Percentiles rank a stretch among this genome's conserved stretches.
These are phyloP conservation scores for Mastomys coucha DNA, from an alignment of 2,113 vertebrate species.

Conservation along the genomic window DNA sequence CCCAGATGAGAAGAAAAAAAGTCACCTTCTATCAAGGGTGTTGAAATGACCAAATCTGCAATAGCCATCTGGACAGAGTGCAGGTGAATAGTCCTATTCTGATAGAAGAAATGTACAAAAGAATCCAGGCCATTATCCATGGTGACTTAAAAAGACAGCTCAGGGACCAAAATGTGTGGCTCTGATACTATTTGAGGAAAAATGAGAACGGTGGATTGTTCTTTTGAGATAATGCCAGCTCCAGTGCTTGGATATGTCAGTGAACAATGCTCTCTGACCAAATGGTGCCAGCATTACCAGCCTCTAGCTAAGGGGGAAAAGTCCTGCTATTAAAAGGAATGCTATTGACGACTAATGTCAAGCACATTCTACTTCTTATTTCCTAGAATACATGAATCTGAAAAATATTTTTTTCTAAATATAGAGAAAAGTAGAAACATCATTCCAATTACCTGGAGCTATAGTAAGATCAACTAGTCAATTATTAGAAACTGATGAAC, in stretches of 20 bases:
- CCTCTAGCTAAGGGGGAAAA: background rate
- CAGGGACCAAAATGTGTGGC: background rate
- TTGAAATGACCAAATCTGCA: conserved; percentile 49
- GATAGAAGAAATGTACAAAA: conserved; percentile 23
- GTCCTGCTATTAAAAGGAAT: background rate
- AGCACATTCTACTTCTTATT: background rate
- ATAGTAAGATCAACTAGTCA: background rate
- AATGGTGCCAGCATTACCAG: background rate
- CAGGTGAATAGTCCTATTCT: conserved; percentile 57
- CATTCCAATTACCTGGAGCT: background rate
- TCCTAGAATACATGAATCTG: background rate
- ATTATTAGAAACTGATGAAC: background rate
- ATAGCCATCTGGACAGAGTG: conserved; percentile 41
- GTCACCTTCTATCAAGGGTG: background rate
- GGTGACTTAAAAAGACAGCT: conserved; percentile 54
- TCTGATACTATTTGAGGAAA: conserved; percentile 55
- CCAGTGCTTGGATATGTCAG: too few species aligned
- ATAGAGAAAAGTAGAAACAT: background rate
- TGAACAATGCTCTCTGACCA: background rate
- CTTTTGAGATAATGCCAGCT: background rate
- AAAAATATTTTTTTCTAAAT: background rate
- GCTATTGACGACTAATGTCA: background rate
- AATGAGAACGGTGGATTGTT: background rate
- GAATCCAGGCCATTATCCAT: conserved; percentile 51
- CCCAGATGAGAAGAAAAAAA: background rate